A percentile compares a stretch with the other conserved stretches of the same genome.
Evolutionary conservation across 2,797 vertebrate genomes (phyloP).

Genomic region (Heliangelus exortis): DNA sequence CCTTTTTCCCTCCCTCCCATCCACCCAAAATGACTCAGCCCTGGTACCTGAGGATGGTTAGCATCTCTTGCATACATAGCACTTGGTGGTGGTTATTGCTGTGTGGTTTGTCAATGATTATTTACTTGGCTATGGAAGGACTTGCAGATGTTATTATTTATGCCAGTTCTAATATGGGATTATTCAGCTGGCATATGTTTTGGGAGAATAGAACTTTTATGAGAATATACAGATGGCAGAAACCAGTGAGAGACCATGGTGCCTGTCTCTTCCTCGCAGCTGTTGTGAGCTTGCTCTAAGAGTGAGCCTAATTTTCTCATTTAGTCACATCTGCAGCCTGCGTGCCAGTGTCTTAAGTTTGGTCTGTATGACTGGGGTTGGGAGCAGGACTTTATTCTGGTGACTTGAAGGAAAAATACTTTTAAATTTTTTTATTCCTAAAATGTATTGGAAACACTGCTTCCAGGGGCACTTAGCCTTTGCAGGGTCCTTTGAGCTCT

Average conservation of each 20-base stretch:
- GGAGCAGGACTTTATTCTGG: neutral
- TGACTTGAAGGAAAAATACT: neutral
- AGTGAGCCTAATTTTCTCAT: neutral
- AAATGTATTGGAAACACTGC: neutral
- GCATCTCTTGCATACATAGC: neutral
- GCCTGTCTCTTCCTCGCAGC: neutral
- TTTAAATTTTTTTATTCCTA: neutral
- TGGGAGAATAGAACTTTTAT: neutral
- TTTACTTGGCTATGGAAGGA: neutral
- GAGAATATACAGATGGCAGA: neutral
- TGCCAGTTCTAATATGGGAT: neutral
- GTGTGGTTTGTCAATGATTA: neutral
- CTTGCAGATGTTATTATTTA: neutral
- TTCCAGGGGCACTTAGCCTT: rapidly evolving
- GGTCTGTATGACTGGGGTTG: neutral
- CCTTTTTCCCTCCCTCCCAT: neutral
- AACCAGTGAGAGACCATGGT: neutral
- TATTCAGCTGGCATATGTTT: neutral
- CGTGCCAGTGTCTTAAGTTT: neutral
- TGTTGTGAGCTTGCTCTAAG: neutral
- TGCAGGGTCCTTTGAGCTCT: neutral
- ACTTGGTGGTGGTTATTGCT: neutral
- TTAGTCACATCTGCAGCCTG: neutral
- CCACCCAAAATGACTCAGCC: neutral
- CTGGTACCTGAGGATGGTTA: neutral